Conservation (phyloP, 2,888 invertebrate genomes). For the Amphipyra berbera region DNA sequence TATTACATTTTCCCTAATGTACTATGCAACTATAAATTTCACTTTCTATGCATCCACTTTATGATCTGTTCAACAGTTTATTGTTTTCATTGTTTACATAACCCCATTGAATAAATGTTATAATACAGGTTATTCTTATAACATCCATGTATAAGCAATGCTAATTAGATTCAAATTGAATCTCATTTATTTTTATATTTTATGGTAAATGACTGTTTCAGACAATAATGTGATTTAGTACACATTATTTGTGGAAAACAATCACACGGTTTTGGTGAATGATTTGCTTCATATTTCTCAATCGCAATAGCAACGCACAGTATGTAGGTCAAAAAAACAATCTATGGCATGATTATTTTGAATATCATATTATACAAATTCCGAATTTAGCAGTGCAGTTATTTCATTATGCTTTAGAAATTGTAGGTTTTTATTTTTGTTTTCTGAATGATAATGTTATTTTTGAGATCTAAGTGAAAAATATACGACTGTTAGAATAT, state of each 20-base stretch:
- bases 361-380: background rate
- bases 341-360: background rate
- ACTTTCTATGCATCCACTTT: too few relatives aligned
- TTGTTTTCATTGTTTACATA: too few relatives aligned
- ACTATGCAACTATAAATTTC: too few relatives aligned
- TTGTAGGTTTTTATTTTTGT: background rate
- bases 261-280: background rate
- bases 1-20: too few relatives aligned
- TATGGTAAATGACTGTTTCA: background rate
- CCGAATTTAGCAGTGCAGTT: too few relatives aligned
- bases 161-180: slow-evolving; percentile 13
- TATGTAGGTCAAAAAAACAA: slow-evolving; percentile 18
- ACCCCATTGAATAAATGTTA: too few relatives aligned
- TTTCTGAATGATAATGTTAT: background rate
- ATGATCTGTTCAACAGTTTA: too few relatives aligned
- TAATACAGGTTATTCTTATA: too few relatives aligned
- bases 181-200: too few relatives aligned
- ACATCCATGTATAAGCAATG: background rate
- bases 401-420: too few relatives aligned
- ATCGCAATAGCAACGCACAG: slow-evolving; percentile 34
- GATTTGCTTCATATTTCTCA: background rate
- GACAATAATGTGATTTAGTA: background rate
- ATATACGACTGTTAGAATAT: slow-evolving; percentile 13
- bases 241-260: background rate
- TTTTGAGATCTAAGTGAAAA: background rate